Percentiles rank a stretch among this genome's conserved stretches.
Conservation (phyloP, 2,797 vertebrate genomes). For the Karalla daura region DNA sequence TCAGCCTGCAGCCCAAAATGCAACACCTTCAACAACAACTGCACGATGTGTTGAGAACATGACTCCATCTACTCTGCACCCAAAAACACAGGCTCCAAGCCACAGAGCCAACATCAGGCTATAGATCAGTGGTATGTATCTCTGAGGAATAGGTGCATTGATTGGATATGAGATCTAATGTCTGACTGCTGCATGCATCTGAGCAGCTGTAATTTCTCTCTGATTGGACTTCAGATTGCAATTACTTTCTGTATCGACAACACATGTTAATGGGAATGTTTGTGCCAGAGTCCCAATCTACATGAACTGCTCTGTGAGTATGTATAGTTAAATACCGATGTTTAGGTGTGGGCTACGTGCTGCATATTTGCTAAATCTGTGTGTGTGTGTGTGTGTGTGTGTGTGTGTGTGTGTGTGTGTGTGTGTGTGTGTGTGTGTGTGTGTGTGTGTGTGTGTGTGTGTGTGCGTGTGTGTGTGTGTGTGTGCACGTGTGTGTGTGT, state of each 20-base stretch:
- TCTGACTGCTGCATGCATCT: slow-evolving; percentile 56
- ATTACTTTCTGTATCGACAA: slow-evolving; percentile 68
- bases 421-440: slow-evolving; percentile 10
- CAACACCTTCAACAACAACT: slow-evolving; percentile 9
- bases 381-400: slow-evolving; percentile 5
- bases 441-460: slow-evolving; percentile 13
- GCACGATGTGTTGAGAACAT: slow-evolving; percentile 24
- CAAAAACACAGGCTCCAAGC: slow-evolving; percentile 33
- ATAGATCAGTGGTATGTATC: slow-evolving; percentile 40
- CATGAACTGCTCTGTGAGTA: slow-evolving; percentile 26
- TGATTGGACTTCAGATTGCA: slow-evolving; percentile 69
- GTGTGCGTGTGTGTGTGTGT: slow-evolving; percentile 6
- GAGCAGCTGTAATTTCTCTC: slow-evolving; percentile 66
- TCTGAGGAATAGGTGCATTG: slow-evolving; percentile 63
- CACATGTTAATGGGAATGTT: slow-evolving; percentile 59
- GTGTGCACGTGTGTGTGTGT: slow-evolving; percentile 13
- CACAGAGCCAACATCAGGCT: slow-evolving; percentile 8
- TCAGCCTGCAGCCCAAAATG: neutral
- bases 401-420: slow-evolving; percentile 9
- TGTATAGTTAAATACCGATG: slow-evolving; percentile 45
- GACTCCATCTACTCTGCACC: slow-evolving; percentile 40
- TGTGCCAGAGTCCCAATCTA: slow-evolving; percentile 64
- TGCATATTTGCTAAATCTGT: slow-evolving; percentile 21
- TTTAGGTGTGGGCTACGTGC: slow-evolving; percentile 36
- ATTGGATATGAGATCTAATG: slow-evolving; percentile 68